Evolutionary conservation across 2,797 vertebrate genomes (phyloP).

Genomic region (Sparus aurata): DNA sequence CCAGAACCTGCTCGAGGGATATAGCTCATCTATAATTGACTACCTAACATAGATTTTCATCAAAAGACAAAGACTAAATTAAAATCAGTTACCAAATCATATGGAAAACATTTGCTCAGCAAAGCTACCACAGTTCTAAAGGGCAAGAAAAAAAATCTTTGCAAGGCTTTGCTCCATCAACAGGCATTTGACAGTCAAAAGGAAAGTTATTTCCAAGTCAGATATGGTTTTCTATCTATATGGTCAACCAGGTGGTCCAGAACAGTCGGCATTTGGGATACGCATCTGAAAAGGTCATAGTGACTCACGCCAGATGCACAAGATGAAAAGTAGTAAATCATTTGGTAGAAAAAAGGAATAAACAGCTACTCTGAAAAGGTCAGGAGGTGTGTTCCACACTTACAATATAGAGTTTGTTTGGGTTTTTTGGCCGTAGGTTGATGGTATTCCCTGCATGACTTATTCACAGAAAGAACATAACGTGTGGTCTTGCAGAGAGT

Average conservation of each 20-base stretch:
- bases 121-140: not conserved
- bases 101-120: not conserved
- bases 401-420: not conserved
- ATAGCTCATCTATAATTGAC: not conserved
- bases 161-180: not conserved
- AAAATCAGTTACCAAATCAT: not conserved
- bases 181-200: slow-evolving; percentile 43
- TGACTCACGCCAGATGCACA: not conserved
- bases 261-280: not conserved
- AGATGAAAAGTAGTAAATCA: slow-evolving; percentile 22
- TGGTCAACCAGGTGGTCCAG: slow-evolving; percentile 4
- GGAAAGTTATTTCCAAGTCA: slow-evolving; percentile 46
- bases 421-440: not conserved
- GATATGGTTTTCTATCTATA: slow-evolving; percentile 20
- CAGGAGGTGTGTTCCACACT: slow-evolving; percentile 20
- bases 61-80: not conserved
- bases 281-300: slow-evolving; percentile 51
- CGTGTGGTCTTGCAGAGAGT: not conserved
- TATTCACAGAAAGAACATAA: not conserved
- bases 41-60: not conserved
- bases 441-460: slow-evolving; percentile 11
- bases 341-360: not conserved
- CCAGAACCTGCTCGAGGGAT: no score
- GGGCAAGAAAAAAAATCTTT: not conserved
- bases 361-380: slow-evolving; percentile 56